These are phyloP conservation scores for Enteromius anoplus DNA, from an alignment of 2,797 vertebrate genomes.

Conservation along the genomic window DNA sequence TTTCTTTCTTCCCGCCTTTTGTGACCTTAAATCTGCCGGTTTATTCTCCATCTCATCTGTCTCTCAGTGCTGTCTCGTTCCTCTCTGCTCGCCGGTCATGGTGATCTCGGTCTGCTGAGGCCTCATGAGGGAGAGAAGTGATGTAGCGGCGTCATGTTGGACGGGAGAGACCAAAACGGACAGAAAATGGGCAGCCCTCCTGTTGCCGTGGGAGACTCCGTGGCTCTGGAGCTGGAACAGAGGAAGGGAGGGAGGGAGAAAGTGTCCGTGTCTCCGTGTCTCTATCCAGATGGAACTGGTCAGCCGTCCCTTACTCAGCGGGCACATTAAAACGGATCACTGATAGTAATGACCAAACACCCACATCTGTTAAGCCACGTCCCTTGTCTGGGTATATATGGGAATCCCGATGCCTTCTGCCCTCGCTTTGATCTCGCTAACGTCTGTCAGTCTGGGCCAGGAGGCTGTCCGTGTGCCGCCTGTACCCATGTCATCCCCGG, in stretches of 20 bases:
- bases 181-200: conserved; percentile 44
- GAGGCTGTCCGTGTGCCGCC: conserved; percentile 27
- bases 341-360: conserved; percentile 74
- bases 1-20: conserved; percentile 16
- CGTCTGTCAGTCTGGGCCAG: conserved; percentile 31
- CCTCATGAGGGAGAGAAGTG: neutral
- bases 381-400: conserved; percentile 9
- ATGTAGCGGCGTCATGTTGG: conserved; percentile 1
- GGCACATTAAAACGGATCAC: conserved; percentile 77
- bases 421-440: conserved; percentile 56
- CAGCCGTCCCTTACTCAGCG: conserved; percentile 72
- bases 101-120: conserved; percentile 19
- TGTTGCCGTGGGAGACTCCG: conserved; percentile 50
- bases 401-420: conserved; percentile 30
- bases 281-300: conserved; percentile 79
- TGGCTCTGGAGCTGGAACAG: conserved; percentile 20
- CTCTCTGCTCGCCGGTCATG: conserved; percentile 4
- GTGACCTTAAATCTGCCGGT: conserved; percentile 17
- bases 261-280: conserved; percentile 5
- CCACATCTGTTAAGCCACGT: conserved; percentile 52
- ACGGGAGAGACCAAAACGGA: conserved; percentile 3
- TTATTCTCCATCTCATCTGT: conserved; percentile 22
- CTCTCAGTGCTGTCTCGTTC: conserved; percentile 8
- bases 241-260: conserved; percentile 7
- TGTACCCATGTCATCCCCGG: conserved; percentile 42